A percentile compares a stretch with the other conserved stretches of the same genome.
phyloP scores from a whole-genome alignment of 2,888 invertebrate species.

The Rhagophthalmus giganteus region DNA sequence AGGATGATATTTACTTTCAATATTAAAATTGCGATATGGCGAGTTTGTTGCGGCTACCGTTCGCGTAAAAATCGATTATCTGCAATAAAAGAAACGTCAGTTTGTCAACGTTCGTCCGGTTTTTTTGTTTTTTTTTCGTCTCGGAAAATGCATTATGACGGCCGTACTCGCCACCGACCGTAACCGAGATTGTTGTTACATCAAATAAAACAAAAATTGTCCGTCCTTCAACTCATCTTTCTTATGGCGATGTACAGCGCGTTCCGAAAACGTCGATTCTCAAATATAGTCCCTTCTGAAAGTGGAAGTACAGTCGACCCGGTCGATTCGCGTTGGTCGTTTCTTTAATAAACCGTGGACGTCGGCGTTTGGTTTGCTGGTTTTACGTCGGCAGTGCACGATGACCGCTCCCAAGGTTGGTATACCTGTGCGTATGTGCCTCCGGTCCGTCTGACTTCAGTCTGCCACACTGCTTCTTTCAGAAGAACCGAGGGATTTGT shows the following conservation, averaged over 20 bases:
- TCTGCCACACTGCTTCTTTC: conserved; percentile 32
- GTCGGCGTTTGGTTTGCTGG: conserved; percentile 16
- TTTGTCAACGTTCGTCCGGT: no score
- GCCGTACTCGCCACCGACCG: conserved; percentile 7
- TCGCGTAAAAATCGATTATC: no score
- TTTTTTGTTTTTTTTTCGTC: not conserved
- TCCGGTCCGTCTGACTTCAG: conserved; percentile 42
- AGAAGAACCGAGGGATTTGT: conserved; percentile 6
- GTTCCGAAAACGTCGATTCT: conserved; percentile 42
- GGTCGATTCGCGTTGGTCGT: conserved; percentile 6
- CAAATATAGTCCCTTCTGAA: conserved; percentile 41
- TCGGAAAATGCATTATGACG: not conserved
- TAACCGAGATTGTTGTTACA: conserved; percentile 34
- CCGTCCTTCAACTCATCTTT: conserved; percentile 42
- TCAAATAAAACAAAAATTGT: conserved; percentile 39
- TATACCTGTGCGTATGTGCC: conserved; percentile 42
- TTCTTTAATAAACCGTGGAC: conserved; percentile 9
- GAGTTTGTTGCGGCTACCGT: not conserved
- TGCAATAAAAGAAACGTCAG: no score
- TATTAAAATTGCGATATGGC: conserved; percentile 25
- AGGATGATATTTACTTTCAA: conserved; percentile 36
- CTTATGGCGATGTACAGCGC: conserved; percentile 35
- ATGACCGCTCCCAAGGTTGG: conserved; percentile 49
- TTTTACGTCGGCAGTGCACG: conserved; percentile 38
- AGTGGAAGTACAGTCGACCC: conserved; percentile 38